Base-by-base conservation (phyloP, 2,888 invertebrate genomes). In the Aquatica leii region DNA sequence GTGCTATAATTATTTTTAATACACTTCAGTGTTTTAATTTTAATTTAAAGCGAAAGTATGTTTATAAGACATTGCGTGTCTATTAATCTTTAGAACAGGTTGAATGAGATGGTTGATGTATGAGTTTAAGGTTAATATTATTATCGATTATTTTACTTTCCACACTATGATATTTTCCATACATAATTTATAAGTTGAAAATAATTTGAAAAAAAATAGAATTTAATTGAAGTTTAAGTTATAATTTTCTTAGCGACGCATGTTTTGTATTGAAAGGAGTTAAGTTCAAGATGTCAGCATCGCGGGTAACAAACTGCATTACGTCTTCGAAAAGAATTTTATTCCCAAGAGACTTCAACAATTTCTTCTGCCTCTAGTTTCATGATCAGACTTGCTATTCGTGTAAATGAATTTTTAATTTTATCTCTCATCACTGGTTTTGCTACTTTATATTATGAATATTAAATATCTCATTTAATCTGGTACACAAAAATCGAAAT, bases 351-450 rank as follows among this genome's bases (percentile, higher is more conserved):
- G 73, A 68, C 68, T 64, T 63, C 65, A 65, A 74, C 72, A 73
- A 73, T 74, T 73, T 71, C 71, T 69, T 66, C 69, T 72, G 69
- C 67, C 66, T 73, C 71, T 72, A 71, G 68, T 71, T 72, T 71
- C 53, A 67, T 68, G 66, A 68, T 64, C 59, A 56, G 60, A 62
- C 65, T 55, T 24, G 54, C 65, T 71, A 62, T 66, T 68, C 68
- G 71, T 71, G 71, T 68, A 71, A 73, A 70, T 72, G 72, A 72
- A 72, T 72, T 75, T 73, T 74, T 75, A 74, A 75, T 74, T 75
- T 72, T n/a, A n/a, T 46, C 43, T 52, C 52, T 31, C 21, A 34
- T 59, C 24, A 58, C 41, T 17, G 18, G 9, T 41, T 59, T 59
- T 46, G 17, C 35, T 18, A 41, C 46, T 46, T 53, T 49, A 31